Evolutionary conservation across 1,140 invertebrate species (phyloP).

Genomic region (Leptonema lineaticorne): DNA sequence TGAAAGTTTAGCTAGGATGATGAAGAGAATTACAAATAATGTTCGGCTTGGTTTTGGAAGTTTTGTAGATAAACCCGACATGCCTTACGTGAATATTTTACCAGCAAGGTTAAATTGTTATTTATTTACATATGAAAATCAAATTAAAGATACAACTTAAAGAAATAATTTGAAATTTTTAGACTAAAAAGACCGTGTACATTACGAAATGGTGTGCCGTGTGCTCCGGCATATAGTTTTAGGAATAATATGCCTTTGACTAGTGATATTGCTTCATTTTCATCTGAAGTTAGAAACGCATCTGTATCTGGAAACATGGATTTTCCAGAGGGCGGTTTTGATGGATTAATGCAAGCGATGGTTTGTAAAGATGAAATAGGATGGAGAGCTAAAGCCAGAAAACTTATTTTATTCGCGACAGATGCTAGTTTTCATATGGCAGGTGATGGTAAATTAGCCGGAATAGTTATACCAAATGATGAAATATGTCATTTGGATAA

Average conservation of each 20-base stretch:
- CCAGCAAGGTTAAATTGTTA: neutral
- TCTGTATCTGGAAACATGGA: slow-evolving; percentile 71
- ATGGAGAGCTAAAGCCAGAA: slow-evolving; percentile 63
- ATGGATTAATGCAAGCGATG: slow-evolving; percentile 77
- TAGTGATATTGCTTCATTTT: slow-evolving; percentile 66
- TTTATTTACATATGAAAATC: slow-evolving; percentile 34
- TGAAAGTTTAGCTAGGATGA: slow-evolving; percentile 61
- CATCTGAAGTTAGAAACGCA: slow-evolving; percentile 57
- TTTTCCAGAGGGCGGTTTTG: slow-evolving; percentile 74
- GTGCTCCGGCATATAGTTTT: slow-evolving; percentile 86
- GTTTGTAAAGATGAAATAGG: slow-evolving; percentile 64
- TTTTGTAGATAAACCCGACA: slow-evolving; percentile 81
- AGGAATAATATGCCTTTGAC: slow-evolving; percentile 80
- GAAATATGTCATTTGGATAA: slow-evolving; percentile 74
- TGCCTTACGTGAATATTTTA: neutral
- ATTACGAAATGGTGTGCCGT: too few species aligned
- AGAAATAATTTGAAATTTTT: slow-evolving; percentile 39
- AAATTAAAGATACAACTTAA: too few species aligned
- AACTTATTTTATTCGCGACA: slow-evolving; percentile 64
- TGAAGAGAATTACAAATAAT: slow-evolving; percentile 79
- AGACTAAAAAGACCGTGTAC: slow-evolving; percentile 69
- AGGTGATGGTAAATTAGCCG: slow-evolving; percentile 72
- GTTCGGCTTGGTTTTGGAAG: slow-evolving; percentile 84
- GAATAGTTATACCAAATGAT: slow-evolving; percentile 84
- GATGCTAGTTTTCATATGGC: slow-evolving; percentile 64